Evolutionary conservation across 2,113 vertebrate genomes (phyloP).

Genomic region (Macrotus californicus): DNA sequence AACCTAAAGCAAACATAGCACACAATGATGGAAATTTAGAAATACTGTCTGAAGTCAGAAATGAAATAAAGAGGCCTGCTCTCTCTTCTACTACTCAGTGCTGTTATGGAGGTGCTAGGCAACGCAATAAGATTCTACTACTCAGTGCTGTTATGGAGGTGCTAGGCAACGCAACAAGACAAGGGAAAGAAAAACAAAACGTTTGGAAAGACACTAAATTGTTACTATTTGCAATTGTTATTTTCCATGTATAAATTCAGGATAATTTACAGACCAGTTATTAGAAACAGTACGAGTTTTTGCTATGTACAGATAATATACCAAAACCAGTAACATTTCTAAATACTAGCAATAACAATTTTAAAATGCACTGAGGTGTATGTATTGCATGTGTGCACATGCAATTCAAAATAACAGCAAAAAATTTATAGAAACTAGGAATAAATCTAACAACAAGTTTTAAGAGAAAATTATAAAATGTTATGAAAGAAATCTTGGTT

Average conservation of each 20-base stretch:
- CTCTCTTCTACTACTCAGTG: not conserved
- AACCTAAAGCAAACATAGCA: not conserved
- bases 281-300: not conserved
- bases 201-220: not conserved
- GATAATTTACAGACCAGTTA: not conserved
- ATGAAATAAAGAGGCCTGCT: not conserved
- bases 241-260: not conserved
- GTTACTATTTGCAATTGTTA: not conserved
- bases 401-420: not conserved
- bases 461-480: constrained; percentile 23
- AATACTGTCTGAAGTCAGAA: not conserved
- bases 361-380: not conserved
- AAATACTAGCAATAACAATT: not conserved
- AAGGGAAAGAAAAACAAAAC: not conserved
- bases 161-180: not conserved
- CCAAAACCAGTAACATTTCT: not conserved
- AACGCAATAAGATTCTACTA: not conserved
- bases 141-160: not conserved
- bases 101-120: not conserved
- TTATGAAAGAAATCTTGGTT: not conserved
- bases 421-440: not conserved
- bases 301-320: constrained; percentile 10
- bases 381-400: fast-evolving
- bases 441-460: not conserved
- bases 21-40: constrained; percentile 5